Conservation (phyloP, 2,797 vertebrate species). For the Arctocebus calabarensis region DNA sequence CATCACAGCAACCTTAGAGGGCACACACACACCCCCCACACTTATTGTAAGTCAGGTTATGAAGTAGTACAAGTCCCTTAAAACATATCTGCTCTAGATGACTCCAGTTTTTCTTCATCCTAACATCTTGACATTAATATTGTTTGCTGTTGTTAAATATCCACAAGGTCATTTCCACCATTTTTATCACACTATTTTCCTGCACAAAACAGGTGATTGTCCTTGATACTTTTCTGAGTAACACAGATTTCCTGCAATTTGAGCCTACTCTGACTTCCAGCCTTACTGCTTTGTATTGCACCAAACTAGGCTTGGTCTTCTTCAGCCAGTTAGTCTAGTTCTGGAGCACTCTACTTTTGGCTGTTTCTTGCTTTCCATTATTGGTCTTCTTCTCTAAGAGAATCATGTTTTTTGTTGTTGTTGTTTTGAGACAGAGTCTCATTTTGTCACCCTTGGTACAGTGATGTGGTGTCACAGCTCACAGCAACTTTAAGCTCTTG, state of each 20-base stretch:
- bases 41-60: background rate
- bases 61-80: background rate
- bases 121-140: background rate
- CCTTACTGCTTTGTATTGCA: background rate
- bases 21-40: background rate
- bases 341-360: background rate
- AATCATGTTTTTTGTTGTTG: background rate
- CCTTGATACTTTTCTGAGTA: background rate
- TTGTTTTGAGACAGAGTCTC: too few species aligned
- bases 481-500: too few species aligned
- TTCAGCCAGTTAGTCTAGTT: background rate
- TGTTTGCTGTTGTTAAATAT: background rate
- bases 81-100: background rate
- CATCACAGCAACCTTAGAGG: background rate
- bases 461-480: too few species aligned
- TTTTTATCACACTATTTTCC: background rate
- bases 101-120: background rate
- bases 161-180: background rate
- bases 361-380: background rate
- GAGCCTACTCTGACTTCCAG: background rate
- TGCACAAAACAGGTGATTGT: background rate
- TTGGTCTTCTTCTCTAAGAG: background rate
- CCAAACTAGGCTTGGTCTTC: background rate
- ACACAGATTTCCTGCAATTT: background rate
- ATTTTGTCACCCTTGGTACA: too few species aligned